phyloP scores from a whole-genome alignment of 2,888 invertebrate species.

The Eilema caniola region DNA sequence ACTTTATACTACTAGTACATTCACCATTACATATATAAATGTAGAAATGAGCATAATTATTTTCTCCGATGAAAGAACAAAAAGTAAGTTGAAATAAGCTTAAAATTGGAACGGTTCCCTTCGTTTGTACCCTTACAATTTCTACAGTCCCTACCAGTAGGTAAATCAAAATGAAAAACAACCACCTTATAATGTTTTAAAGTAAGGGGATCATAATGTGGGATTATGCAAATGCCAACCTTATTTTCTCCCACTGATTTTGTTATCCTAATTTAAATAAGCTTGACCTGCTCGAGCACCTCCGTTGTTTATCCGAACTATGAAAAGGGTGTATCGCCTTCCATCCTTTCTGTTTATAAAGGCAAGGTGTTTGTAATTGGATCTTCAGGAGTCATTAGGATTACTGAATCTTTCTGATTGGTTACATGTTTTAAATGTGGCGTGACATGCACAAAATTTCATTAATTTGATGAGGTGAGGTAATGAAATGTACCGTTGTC shows the following conservation, averaged over 20 bases:
- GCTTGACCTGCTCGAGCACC: conserved; percentile 13
- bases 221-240: conserved; percentile 62
- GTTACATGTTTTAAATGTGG: conserved; percentile 1
- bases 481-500: too few species aligned
- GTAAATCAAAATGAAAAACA: conserved; percentile 28
- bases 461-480: too few species aligned
- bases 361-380: conserved; percentile 57
- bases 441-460: background rate
- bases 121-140: conserved; percentile 22
- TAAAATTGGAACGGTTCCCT: conserved; percentile 41
- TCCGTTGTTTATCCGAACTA: conserved; percentile 52
- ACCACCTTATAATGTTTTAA: conserved; percentile 34
- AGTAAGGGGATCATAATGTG: conserved; percentile 38
- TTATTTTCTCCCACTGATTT: conserved; percentile 40
- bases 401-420: conserved; percentile 27
- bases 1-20: too few species aligned
- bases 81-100: conserved; percentile 30
- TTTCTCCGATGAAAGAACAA: background rate
- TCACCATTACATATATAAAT: background rate
- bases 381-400: conserved; percentile 49
- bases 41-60: background rate
- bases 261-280: conserved; percentile 59
- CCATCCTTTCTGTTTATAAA: conserved; percentile 47
- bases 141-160: conserved; percentile 16
- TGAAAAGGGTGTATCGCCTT: conserved; percentile 54